Conservation (phyloP, 2,797 vertebrate species). For the Geotrypetes seraphini region DNA sequence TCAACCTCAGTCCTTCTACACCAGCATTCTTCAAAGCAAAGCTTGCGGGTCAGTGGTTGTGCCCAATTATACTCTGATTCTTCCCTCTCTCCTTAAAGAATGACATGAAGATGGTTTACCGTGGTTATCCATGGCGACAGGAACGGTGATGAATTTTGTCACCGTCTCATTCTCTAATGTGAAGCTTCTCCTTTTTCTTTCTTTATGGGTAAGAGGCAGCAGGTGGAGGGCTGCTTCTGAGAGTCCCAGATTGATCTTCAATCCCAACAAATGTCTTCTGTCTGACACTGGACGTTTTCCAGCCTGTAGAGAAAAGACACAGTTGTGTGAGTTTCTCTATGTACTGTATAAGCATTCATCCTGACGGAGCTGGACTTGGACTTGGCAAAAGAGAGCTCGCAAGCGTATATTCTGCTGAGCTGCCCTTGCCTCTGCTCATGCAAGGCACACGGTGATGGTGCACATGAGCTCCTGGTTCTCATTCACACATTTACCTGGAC, state of each 20-base stretch:
- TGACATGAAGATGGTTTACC: too few relatives aligned
- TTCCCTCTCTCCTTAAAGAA: too few relatives aligned
- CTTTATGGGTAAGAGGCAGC: background rate
- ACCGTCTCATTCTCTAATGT: too few relatives aligned
- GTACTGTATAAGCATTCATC: background rate
- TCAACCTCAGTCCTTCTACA: too few relatives aligned
- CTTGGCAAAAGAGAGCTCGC: background rate
- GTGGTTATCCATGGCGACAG: too few relatives aligned
- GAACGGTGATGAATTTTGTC: too few relatives aligned
- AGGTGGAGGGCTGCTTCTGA: slow-evolving; percentile 1
- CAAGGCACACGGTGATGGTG: too few relatives aligned
- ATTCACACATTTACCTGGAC: background rate
- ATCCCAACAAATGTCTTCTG: slow-evolving; percentile 3
- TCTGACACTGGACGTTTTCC: background rate
- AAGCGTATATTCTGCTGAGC: background rate
- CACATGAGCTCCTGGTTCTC: background rate
- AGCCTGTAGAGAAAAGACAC: background rate
- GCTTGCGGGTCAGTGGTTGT: too few relatives aligned
- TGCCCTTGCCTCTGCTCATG: background rate
- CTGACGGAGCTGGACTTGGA: background rate
- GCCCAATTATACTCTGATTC: too few relatives aligned
- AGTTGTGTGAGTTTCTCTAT: background rate
- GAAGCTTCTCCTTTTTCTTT: background rate
- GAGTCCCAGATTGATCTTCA: background rate
- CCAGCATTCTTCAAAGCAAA: too few relatives aligned